phyloP scores from a whole-genome alignment of 2,888 invertebrate species.

The Ptycholaimellus sp. region DNA sequence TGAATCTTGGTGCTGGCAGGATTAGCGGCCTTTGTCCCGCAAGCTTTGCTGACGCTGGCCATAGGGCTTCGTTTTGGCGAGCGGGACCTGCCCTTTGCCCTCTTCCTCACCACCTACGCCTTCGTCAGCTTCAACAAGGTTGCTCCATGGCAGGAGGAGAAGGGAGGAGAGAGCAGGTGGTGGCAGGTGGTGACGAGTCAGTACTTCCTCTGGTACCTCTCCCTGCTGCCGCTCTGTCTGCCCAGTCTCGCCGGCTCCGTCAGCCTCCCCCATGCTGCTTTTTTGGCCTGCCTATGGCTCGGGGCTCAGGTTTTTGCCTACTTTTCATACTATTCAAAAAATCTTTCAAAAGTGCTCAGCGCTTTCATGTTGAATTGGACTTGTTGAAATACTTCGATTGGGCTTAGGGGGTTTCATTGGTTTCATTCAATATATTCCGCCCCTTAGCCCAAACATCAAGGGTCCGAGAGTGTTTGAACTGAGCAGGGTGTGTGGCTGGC shows the following conservation, averaged over 20 bases:
- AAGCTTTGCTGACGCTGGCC: constrained; percentile 10
- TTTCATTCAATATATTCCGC: too few species aligned
- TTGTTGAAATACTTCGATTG: too few species aligned
- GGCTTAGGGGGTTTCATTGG: too few species aligned
- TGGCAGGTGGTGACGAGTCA: constrained; percentile 62
- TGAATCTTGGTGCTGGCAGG: constrained; percentile 30
- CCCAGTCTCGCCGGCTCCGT: not conserved
- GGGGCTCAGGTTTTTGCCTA: too few species aligned
- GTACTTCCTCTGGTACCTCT: constrained; percentile 85
- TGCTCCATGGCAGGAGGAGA: too few species aligned
- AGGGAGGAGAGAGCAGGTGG: too few species aligned
- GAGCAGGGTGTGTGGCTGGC: constrained; percentile 66
- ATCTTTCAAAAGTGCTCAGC: too few species aligned
- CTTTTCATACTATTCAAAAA: too few species aligned
- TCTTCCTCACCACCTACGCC: constrained; percentile 57
- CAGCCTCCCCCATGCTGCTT: constrained; percentile 4
- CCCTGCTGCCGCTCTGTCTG: constrained; percentile 48
- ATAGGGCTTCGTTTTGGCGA: constrained; percentile 8
- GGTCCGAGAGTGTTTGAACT: too few species aligned
- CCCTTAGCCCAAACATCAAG: too few species aligned
- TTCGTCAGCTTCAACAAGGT: constrained; percentile 68
- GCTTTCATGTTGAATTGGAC: too few species aligned
- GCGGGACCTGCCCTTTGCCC: constrained; percentile 51
- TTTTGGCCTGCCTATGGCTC: constrained; percentile 35
- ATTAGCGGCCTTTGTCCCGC: constrained; percentile 19